phyloP scores from a whole-genome alignment of 1,140 invertebrate genomes.

The Steinernema feltiae region DNA sequence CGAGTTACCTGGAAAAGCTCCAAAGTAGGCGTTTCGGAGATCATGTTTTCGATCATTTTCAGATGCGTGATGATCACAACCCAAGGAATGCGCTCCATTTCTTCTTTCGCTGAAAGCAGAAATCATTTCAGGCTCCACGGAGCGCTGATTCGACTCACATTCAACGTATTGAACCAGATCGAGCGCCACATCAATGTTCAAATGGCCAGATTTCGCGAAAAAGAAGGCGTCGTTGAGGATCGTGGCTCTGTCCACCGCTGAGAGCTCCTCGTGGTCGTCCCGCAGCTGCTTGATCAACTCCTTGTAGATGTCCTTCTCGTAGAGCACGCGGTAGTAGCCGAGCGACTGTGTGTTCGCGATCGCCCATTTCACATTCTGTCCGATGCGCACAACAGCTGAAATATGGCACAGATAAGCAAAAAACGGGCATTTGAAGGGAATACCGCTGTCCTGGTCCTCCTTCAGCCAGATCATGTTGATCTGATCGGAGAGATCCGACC shows the following conservation, averaged over 20 bases:
- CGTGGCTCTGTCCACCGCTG: constrained; percentile 36
- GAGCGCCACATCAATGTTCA: constrained; percentile 34
- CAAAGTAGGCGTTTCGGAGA: constrained; percentile 33
- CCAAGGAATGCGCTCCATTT: constrained; percentile 44
- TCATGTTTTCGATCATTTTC: constrained; percentile 35
- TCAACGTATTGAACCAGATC: constrained; percentile 39
- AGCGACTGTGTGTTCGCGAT: constrained; percentile 42
- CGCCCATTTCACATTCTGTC: constrained; percentile 31
- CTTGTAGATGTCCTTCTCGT: constrained; percentile 33
- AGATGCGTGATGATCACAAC: constrained; percentile 35
- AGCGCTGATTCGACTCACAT: constrained; percentile 6
- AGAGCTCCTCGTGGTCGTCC: constrained; percentile 27
- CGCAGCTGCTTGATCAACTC: constrained; percentile 34
- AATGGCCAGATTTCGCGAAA: constrained; percentile 37
- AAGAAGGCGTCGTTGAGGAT: constrained; percentile 44
- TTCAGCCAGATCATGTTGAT: constrained; percentile 33
- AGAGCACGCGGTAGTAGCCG: constrained; percentile 48
- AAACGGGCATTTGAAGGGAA: background rate
- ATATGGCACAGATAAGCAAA: background rate
- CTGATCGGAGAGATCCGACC: constrained; percentile 15
- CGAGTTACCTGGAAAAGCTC: constrained; percentile 30
- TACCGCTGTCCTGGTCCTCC: constrained; percentile 22
- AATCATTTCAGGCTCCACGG: background rate
- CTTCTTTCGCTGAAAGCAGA: constrained; percentile 9
- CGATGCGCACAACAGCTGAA: constrained; percentile 26